Conservation (phyloP, 23 tunicate species). For the Trididemnum miniatum region DNA sequence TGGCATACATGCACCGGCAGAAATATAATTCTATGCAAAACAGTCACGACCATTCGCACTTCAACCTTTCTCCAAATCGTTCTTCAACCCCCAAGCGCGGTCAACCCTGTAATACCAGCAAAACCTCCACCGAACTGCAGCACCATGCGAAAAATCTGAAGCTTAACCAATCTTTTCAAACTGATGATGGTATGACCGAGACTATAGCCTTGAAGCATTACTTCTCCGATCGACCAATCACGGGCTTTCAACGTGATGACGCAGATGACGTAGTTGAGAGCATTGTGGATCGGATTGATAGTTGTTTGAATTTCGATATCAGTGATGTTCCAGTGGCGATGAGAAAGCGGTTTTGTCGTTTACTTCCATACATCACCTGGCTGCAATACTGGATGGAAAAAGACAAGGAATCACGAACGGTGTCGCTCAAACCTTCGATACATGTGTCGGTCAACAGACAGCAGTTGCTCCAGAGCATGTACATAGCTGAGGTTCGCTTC, state of each 20-base stretch:
- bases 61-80: background rate
- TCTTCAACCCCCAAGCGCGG: background rate
- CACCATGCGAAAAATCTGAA: background rate
- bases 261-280: background rate
- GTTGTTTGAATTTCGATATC: background rate
- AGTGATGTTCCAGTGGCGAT: constrained; percentile 23
- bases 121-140: background rate
- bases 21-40: background rate
- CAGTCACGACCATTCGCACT: background rate
- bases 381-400: constrained; percentile 61
- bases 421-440: constrained; percentile 31
- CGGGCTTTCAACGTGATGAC: background rate
- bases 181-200: background rate
- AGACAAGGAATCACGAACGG: constrained; percentile 3
- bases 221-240: background rate
- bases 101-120: too few species aligned
- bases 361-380: constrained; percentile 66
- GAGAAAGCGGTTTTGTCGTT: constrained; percentile 49
- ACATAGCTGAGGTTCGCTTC: constrained; percentile 79
- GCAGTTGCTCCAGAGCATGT: constrained; percentile 58
- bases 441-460: constrained; percentile 48
- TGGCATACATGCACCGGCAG: background rate
- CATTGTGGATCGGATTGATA: background rate
- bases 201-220: background rate
- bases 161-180: background rate